Conservation (phyloP, 2,888 invertebrate genomes). For the Protophormia terraenovae region DNA sequence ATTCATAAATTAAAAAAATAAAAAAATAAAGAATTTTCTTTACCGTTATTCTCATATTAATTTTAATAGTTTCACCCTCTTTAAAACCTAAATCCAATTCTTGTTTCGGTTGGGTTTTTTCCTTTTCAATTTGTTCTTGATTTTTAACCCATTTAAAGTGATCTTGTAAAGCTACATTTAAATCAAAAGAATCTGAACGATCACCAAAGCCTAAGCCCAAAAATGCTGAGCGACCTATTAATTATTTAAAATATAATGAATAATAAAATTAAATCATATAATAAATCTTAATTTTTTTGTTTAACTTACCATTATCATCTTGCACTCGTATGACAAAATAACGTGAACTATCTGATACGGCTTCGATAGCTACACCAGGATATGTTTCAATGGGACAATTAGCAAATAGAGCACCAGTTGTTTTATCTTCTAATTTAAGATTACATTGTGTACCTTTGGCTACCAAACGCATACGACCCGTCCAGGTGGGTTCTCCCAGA, state of each 20-base stretch:
- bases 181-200: slow-evolving; percentile 98
- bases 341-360: slow-evolving; percentile 98
- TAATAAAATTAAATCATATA: neutral
- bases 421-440: slow-evolving; percentile 98
- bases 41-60: slow-evolving; percentile 98
- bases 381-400: slow-evolving; percentile 97
- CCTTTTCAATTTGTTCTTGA: slow-evolving; percentile 90
- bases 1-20: neutral
- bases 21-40: slow-evolving; percentile 46
- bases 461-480: slow-evolving; percentile 96
- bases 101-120: slow-evolving; percentile 88
- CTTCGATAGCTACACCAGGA: slow-evolving; percentile 96
- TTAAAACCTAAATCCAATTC: slow-evolving; percentile 98
- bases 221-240: slow-evolving; percentile 93
- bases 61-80: slow-evolving; percentile 99
- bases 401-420: slow-evolving; percentile 95
- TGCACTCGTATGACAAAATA: slow-evolving; percentile 98
- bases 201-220: slow-evolving; percentile 99
- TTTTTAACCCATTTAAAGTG: slow-evolving; percentile 97
- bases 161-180: slow-evolving; percentile 98
- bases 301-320: slow-evolving; percentile 91
- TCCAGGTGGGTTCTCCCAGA: slow-evolving; percentile 98
- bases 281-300: neutral
- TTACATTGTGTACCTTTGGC: slow-evolving; percentile 92
- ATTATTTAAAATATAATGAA: neutral